Base-by-base conservation (phyloP, 2,888 invertebrate species). In the Synanthedon andrenaeformis region DNA sequence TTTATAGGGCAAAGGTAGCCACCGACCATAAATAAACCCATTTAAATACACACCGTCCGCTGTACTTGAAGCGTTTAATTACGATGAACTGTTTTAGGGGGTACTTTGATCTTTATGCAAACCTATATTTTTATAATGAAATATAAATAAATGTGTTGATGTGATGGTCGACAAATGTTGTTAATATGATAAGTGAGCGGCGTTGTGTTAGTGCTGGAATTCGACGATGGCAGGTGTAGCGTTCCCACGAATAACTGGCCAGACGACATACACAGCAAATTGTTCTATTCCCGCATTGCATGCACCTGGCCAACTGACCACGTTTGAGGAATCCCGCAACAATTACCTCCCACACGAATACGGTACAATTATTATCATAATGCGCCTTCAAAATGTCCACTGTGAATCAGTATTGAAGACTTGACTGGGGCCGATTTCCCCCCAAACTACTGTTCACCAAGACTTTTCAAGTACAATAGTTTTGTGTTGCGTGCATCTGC, bases 251-350 rank as follows among this genome's bases (percentile, higher is more conserved):
- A 52, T 61, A 52, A 57, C 58, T 57, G 56, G 57, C 62, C 57
- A 62, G 64, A 64, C 69, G 63, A 65, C 70, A 68, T 75, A 67
- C 66, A 65, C 66, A 59, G 67, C 69, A 75, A 78, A 79, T 74
- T 76, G 71, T 75, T 71, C 74, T 76, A 76, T 76, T 74, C 76
- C 72, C 74, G 72, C 67, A 62, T 62, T 67, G 63, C 41, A 62
- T 68, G 67, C 78, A 79, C 74, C 79, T 79, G 80, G 60, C 62
- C 64, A 66, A 64, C 66, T 62, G 65, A 62, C 61, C 58, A 54
- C 60, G 65, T 59, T 58, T 52, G 12, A 57, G 53, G 48, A 53
- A 57, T 57, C 23, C 54, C 53, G 42, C 49, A 49, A 54, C 45
- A 56, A 51, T 55, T 53, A 51, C 50, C 52, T 50, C 14, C 54